A percentile compares a stretch with the other conserved stretches of the same genome.
phyloP scores from a whole-genome alignment of 2,113 vertebrate genomes.

The Ptilorrhoa leucosticta region DNA sequence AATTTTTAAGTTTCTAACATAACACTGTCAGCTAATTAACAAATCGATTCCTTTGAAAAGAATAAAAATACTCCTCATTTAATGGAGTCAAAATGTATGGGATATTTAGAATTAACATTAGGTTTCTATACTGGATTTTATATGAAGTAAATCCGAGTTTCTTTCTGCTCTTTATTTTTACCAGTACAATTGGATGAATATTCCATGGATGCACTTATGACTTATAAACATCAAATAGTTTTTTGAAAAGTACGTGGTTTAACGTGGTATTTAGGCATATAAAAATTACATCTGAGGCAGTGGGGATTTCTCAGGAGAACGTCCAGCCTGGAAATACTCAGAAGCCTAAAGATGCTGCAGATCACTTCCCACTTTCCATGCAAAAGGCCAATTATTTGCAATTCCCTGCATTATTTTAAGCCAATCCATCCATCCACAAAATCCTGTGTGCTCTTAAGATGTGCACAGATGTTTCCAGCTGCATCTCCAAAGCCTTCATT shows the following conservation, averaged over 20 bases:
- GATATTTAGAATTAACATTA: background rate
- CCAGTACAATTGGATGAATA: background rate
- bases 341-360: background rate
- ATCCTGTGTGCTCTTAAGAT: rapidly evolving
- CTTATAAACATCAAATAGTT: background rate
- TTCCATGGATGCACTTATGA: background rate
- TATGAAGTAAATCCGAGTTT: background rate
- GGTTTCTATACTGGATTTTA: background rate
- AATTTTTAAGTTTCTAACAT: background rate
- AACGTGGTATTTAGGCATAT: background rate
- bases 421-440: background rate
- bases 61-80: background rate
- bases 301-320: background rate
- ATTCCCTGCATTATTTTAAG: background rate
- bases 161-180: background rate
- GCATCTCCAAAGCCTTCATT: background rate
- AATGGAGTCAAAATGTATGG: background rate
- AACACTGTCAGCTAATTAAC: background rate
- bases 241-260: background rate
- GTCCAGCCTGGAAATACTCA: background rate
- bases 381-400: background rate
- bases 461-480: background rate
- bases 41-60: background rate
- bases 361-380: background rate
- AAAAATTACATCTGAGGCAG: background rate